Percentiles rank a stretch among this genome's conserved stretches.
Conservation (phyloP, 2,797 vertebrate species). For the Pelochelys cantorii region DNA sequence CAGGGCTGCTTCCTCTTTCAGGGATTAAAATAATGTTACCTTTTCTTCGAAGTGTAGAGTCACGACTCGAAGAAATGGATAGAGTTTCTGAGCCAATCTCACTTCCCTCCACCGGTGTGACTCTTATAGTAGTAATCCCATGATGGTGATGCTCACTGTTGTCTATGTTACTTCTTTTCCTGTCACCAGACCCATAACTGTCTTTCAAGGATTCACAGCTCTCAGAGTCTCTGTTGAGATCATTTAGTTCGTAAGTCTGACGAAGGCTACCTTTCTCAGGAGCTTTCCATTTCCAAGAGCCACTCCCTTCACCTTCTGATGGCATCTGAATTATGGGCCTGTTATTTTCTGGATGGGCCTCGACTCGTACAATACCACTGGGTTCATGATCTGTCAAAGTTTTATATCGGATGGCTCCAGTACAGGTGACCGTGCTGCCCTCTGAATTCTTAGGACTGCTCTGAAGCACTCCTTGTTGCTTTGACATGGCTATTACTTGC, state of each 20-base stretch:
- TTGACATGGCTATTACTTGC: slow-evolving; percentile 98
- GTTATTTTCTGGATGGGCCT: slow-evolving; percentile 94
- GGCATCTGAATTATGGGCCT: slow-evolving; percentile 92
- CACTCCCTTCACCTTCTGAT: slow-evolving; percentile 89
- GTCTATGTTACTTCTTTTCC: slow-evolving; percentile 89
- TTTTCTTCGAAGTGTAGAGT: slow-evolving; percentile 94
- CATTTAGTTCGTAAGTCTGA: slow-evolving; percentile 95
- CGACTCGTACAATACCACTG: slow-evolving; percentile 90
- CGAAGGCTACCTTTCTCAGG: slow-evolving; percentile 89
- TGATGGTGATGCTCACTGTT: slow-evolving; percentile 86
- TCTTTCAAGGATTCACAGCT: slow-evolving; percentile 92
- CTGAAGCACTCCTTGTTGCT: slow-evolving; percentile 96
- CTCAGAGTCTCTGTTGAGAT: slow-evolving; percentile 94
- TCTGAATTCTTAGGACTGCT: slow-evolving; percentile 93
- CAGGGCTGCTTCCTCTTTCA: slow-evolving; percentile 93
- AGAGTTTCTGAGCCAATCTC: slow-evolving; percentile 88
- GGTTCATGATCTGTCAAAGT: slow-evolving; percentile 90
- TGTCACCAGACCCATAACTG: slow-evolving; percentile 87
- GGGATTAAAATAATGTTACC: slow-evolving; percentile 95
- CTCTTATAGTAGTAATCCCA: slow-evolving; percentile 92
- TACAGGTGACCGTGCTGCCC: slow-evolving; percentile 88
- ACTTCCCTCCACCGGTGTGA: slow-evolving; percentile 92
- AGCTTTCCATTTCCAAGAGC: slow-evolving; percentile 97
- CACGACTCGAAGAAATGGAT: slow-evolving; percentile 91
- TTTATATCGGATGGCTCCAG: slow-evolving; percentile 90